These are phyloP conservation scores for Capricornis sumatraensis DNA, from an alignment of 2,113 vertebrate genomes.

Conservation along the genomic window DNA sequence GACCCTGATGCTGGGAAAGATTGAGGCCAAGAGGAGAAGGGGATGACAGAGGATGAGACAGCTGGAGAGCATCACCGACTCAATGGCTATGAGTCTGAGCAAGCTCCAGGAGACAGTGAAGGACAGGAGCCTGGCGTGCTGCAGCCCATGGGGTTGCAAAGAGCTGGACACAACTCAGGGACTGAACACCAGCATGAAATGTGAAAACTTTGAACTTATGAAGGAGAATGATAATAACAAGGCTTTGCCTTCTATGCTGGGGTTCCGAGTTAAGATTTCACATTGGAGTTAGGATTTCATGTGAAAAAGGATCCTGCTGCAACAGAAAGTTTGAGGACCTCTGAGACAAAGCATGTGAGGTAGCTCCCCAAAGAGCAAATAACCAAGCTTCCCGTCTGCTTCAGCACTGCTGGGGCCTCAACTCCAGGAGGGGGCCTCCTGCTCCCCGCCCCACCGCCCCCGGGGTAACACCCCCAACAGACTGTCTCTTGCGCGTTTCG, in stretches of 20 bases:
- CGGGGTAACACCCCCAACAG: fast-evolving
- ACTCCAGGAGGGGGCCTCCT: neutral
- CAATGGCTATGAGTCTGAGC: neutral
- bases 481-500: neutral
- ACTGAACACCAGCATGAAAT: neutral
- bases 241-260: neutral
- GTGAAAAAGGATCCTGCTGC: neutral
- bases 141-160: neutral
- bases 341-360: neutral
- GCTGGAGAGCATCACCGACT: neutral
- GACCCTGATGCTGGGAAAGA: neutral
- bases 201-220: neutral
- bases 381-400: neutral
- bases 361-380: neutral
- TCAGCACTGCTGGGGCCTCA: neutral
- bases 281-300: neutral
- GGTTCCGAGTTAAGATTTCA: neutral
- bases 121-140: neutral
- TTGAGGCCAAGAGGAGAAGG: neutral
- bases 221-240: neutral
- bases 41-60: neutral
- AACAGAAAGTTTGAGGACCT: neutral
- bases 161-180: neutral
- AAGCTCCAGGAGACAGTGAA: neutral
- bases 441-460: neutral